Evolutionary conservation across 2,888 invertebrate species (phyloP), one percentile per base, ranked within the genome.

Genomic region (Caenorhabditis sulstoni): DNA sequence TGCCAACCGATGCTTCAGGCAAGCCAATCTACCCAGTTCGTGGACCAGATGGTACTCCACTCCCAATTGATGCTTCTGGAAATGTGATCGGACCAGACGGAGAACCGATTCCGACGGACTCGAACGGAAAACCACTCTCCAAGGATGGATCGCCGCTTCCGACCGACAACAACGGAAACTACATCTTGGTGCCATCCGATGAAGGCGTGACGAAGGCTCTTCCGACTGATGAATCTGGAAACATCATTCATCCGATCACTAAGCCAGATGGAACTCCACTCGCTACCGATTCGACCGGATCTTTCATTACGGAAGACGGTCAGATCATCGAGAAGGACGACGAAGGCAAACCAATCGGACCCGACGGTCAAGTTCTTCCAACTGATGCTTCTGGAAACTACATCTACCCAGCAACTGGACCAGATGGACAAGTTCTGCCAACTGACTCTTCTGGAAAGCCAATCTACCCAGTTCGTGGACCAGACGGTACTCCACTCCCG

Each of bases 21-120:
- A 59, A 52, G 12, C 66, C 81, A 3, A 65, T 76, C 14, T 68
- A 79, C 29, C 65, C 71, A 29, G 66, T 81, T 16, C 52, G 65
- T 22, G 82, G 77, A 12, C 77, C 80, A 14, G 79, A 75, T 29
- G 80, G 81, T 37, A 64, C 55, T 44, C 67, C 76, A 20, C 66
- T 79, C 9, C 65, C 81, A 23, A 81, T 75, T 59, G 83, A 82
- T 22, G 70, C 58, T 20, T 50, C 67, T 11, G 81, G 79, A 41
- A 67, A 41, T 44, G 66, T 83, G 3, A 64, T 83, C 16, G 81
- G 82, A 35, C 70, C 77, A 5, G 59, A 67, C 20, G 75, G 78
- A 39, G 62, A 76, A 8, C 75, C 84, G 9, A 68, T 75, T 41
- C 80, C 82, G n/a, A 84, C 82, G 9, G 85, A 87, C 52, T 41